Conservation (phyloP, 2,888 invertebrate species). For the Polydesmus complanatus region DNA sequence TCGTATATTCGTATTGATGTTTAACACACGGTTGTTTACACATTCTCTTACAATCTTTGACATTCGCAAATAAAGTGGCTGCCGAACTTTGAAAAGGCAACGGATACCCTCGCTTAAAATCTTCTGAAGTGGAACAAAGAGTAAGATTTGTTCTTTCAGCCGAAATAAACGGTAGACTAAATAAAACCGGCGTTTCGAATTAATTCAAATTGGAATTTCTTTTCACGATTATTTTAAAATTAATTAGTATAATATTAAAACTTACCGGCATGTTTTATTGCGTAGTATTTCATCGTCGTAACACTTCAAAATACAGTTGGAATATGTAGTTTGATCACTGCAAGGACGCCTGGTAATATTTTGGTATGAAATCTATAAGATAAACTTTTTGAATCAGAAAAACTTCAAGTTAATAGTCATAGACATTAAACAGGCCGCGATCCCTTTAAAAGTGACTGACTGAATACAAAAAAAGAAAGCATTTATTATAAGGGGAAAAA, state of each 20-base stretch:
- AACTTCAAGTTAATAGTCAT: background rate
- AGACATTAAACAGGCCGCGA: background rate
- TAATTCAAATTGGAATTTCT: no score
- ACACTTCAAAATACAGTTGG: background rate
- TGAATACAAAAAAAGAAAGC: no score
- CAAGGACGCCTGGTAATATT: background rate
- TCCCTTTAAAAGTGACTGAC: background rate
- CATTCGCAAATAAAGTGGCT: background rate
- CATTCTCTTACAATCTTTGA: background rate
- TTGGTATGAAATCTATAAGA: background rate
- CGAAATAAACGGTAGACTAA: slow-evolving; percentile 4
- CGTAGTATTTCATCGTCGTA: background rate
- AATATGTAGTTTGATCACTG: background rate
- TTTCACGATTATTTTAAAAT: background rate
- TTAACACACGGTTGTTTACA: background rate
- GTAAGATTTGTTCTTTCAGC: background rate
- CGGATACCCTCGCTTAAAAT: slow-evolving; percentile 3
- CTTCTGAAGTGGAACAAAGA: background rate
- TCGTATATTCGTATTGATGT: background rate
- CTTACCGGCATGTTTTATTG: background rate
- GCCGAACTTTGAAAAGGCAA: background rate
- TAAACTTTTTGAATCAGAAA: background rate
- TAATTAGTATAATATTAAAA: background rate
- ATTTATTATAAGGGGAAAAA: no score
- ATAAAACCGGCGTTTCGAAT: background rate